Base-by-base conservation (phyloP, 2,797 vertebrate species). In the Oryzias sinensis region DNA sequence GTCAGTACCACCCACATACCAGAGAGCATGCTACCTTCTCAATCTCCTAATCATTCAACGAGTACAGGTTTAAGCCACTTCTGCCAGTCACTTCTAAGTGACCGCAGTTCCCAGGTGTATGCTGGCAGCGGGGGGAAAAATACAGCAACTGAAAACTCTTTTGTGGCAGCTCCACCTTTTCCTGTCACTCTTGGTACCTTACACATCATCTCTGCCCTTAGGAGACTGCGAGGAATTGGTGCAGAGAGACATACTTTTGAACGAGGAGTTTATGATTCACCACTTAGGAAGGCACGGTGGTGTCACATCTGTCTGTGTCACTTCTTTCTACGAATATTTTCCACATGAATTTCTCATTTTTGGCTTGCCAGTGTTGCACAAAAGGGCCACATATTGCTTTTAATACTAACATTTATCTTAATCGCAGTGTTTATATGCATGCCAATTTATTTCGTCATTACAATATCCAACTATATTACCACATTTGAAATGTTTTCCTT, bases 1-100 rank as follows among this genome's bases (percentile, higher is more conserved):
- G 65, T 75, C 74, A 33, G 62, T 71, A 66, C 69, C 78, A 65
- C 71, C 65, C 54, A 68, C 70, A 66, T 69, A 64, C 62, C 71
- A 70, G 58, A 55, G 52, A 57, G 61, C 48, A n/a, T 58, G 49
- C 65, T 62, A 52, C 66, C 20, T 55, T 74, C 60, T 65, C 54
- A 50, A 56, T 71, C 65, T 77, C 54, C 6, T 53, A 40, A 1
- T 62, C 74, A 48, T 18, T 50, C 45, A 71, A 43, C 5, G 9
- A 11, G 17, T 62, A n/a, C 49, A 59, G 69, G 65, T 72, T 52
- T 5, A 47, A 16, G n/a, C 49, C 52, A 74, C 59, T 53, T n/a
- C n/a, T 44, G 62, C 8, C 43, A 17, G 62, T 53, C 17, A 43
- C 55, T 52, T 43, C 43, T 63, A 52, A 56, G 57, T 67, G 43